These are phyloP conservation scores for Mallotus villosus DNA, from an alignment of 2,797 vertebrate genomes.

Conservation along the genomic window DNA sequence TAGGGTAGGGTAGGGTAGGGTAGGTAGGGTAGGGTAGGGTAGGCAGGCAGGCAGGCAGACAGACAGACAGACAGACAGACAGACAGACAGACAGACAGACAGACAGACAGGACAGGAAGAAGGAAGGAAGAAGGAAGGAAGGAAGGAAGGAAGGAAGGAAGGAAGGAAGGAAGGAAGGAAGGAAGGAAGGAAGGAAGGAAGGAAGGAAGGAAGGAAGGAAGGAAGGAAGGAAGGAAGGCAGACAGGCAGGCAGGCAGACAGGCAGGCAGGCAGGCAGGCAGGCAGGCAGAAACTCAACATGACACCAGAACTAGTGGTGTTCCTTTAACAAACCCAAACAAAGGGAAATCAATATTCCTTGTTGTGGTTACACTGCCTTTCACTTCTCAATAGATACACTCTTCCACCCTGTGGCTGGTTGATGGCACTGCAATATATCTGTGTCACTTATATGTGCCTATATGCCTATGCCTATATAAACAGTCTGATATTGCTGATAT, in stretches of 20 bases:
- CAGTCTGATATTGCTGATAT: background rate
- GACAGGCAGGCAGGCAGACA: background rate
- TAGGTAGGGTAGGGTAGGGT: no score
- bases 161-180: no score
- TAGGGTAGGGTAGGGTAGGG: no score
- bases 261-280: background rate
- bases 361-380: background rate
- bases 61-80: background rate
- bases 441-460: background rate
- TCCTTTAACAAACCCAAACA: no score
- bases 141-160: background rate
- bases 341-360: no score
- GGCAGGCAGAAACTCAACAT: background rate
- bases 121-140: background rate
- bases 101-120: background rate
- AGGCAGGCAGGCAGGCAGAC: no score
- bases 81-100: no score
- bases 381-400: slow-evolving; percentile 1
- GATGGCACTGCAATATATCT: slow-evolving; percentile 5
- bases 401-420: slow-evolving; percentile 34
- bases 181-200: background rate
- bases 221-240: no score
- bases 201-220: background rate
- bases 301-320: no score
- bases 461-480: background rate